phyloP scores from a whole-genome alignment of 2,888 invertebrate species.

The Xylophagus ater region DNA sequence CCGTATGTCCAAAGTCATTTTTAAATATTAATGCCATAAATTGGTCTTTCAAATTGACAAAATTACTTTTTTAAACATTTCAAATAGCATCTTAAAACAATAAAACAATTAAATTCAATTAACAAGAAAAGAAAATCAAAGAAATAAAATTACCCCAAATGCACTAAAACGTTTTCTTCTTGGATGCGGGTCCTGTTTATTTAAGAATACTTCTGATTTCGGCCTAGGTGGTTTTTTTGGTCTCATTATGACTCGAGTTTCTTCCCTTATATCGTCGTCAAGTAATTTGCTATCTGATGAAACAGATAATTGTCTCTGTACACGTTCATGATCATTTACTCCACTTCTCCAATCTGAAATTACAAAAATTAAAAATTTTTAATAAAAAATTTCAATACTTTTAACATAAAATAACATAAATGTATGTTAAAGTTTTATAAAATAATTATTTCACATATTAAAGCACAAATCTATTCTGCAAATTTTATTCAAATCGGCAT shows the following conservation, averaged over 20 bases:
- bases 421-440: not conserved
- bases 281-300: constrained; percentile 86
- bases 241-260: constrained; percentile 77
- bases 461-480: too few species aligned
- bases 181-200: constrained; percentile 57
- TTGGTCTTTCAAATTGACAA: too few species aligned
- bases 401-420: not conserved
- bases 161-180: constrained; percentile 91
- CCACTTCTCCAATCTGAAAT: constrained; percentile 65
- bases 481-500: too few species aligned
- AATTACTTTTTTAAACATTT: too few species aligned
- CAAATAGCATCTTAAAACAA: too few species aligned
- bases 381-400: too few species aligned
- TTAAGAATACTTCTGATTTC: constrained; percentile 89
- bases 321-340: constrained; percentile 65
- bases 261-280: constrained; percentile 82
- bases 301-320: constrained; percentile 80
- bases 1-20: too few species aligned
- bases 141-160: constrained; percentile 69
- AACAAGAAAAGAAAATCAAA: constrained; percentile 23
- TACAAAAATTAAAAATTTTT: constrained; percentile 16
- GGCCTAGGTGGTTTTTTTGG: constrained; percentile 88
- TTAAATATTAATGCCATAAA: too few species aligned
- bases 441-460: too few species aligned
- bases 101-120: too few species aligned